phyloP scores from a whole-genome alignment of 2,888 invertebrate species.

The Hyppa rectilinea region DNA sequence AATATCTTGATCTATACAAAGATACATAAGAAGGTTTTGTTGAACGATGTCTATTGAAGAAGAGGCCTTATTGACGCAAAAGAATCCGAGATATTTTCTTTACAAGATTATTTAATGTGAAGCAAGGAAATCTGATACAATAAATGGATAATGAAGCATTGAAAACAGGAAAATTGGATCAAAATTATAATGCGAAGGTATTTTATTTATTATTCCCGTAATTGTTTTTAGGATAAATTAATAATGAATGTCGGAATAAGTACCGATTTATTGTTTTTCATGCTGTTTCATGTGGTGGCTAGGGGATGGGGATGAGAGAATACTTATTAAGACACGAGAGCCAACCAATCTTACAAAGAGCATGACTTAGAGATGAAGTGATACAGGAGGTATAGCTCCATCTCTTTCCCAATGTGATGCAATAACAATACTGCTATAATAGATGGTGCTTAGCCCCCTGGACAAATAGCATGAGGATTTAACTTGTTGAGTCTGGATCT shows the following conservation, averaged over 20 bases:
- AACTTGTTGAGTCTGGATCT: background rate
- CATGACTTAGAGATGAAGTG: no score
- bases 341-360: no score
- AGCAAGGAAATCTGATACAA: conserved; percentile 5
- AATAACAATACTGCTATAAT: no score
- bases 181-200: background rate
- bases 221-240: conserved; percentile 3
- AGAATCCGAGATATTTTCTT: background rate
- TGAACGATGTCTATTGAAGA: conserved; percentile 38
- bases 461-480: background rate
- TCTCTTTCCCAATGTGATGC: no score
- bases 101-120: conserved; percentile 16
- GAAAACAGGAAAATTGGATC: conserved; percentile 17
- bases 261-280: conserved; percentile 2
- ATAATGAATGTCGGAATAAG: background rate
- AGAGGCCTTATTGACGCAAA: background rate
- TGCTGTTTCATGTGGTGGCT: background rate
- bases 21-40: conserved; percentile 42
- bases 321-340: no score
- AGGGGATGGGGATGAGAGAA: background rate
- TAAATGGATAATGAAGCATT: conserved; percentile 27
- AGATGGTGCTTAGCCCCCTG: no score
- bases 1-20: conserved; percentile 56
- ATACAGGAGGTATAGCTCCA: no score
- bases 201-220: conserved; percentile 5